Conservation (phyloP, 2,113 vertebrate genomes). For the Erythrolamprus reginae region DNA sequence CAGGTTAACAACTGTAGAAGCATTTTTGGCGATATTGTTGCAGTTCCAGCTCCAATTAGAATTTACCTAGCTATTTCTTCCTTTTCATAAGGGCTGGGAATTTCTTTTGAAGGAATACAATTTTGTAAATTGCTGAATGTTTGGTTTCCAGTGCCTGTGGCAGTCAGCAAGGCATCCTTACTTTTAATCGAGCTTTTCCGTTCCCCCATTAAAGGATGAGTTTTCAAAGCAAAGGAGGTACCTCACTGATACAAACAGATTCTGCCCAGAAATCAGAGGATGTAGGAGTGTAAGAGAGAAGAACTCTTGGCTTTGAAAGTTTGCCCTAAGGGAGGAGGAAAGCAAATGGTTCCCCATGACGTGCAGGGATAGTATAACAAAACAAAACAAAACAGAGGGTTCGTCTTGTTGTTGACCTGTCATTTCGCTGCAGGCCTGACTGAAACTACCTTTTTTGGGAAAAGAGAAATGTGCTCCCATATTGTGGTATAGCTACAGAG, state of each 20-base stretch:
- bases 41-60: conserved; percentile 26
- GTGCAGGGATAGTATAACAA: background rate
- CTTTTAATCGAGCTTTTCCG: conserved; percentile 51
- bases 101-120: conserved; percentile 57
- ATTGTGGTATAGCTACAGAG: background rate
- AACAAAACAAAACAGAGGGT: background rate
- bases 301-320: conserved; percentile 46
- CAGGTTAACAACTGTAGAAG: no score
- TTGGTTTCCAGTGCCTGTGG: conserved; percentile 52
- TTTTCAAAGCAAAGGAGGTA: conserved; percentile 55
- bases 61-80: conserved; percentile 42
- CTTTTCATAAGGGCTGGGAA: conserved; percentile 53
- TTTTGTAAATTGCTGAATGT: conserved; percentile 57
- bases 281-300: background rate
- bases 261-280: conserved; percentile 48
- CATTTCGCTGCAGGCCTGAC: conserved; percentile 41
- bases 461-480: conserved; percentile 1
- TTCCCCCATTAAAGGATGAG: conserved; percentile 57
- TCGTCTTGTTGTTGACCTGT: conserved; percentile 26
- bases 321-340: conserved; percentile 37
- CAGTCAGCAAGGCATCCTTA: conserved; percentile 39
- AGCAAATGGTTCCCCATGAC: conserved; percentile 32
- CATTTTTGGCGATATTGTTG: no score
- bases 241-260: conserved; percentile 35
- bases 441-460: conserved; percentile 22